Base-by-base conservation (phyloP, 2,888 invertebrate genomes). In the Synanthedon formicaeformis region DNA sequence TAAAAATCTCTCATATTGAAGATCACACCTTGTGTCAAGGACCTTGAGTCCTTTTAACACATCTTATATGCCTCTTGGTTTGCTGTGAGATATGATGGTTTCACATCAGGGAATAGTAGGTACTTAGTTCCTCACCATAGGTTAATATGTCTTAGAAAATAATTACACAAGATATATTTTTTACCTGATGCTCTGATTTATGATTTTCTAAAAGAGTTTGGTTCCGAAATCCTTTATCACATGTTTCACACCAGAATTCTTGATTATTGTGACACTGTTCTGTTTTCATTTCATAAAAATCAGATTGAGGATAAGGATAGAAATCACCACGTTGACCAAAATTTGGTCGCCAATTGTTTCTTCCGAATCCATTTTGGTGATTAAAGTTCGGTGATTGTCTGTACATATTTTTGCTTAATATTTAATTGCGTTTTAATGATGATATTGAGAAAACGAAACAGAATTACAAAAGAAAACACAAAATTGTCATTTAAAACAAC, bases 201-300 rank as follows among this genome's bases (percentile, higher is more conserved):
- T 97, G 97, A 51, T 88, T 87, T 51, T 90, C 78, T 54, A 93
- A 89, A 55, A 90, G 82, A 23, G 89, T 88, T 52, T 83, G 66
- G 0, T 89, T 88, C 52, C 83, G 78, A 73, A 95, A 94, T 11
- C 92, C 91, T 69, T 92, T 89, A 65, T 96, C 95, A 77, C 97
- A 97, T n/a, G 92, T 89, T 69, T 94, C 94, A 78, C 95, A 95
- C 76, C 89, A 91, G 67, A 87, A 82, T 49, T 85, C 74, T 51
- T 67, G 64, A 55, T 45, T 45, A 1, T 45, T 45, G 13, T 45
- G 13, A 45, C 8, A 45, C n/a, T 45, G 45, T 45, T 13, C 14
- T 45, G 2, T 13, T 34, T 34, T 34, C 2, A 34, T 34, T 34
- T 34, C 34, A 34, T 10, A 34, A 34, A 34, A 34, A 34, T 34